Conservation (phyloP, 2,888 invertebrate genomes). For the Leucophora obtusa region DNA sequence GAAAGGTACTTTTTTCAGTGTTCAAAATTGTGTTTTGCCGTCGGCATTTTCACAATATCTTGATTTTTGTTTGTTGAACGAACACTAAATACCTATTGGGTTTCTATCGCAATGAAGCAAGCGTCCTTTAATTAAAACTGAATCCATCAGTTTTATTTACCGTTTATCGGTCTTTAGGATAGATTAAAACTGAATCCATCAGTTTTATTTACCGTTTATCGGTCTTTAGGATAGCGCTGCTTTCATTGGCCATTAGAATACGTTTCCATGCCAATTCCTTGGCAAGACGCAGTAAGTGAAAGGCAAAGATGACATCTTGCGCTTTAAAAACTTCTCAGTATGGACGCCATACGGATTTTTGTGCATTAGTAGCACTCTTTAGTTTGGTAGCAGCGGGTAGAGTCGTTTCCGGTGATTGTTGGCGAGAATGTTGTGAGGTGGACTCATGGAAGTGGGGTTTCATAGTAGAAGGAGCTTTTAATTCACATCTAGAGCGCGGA, state of each 20-base stretch:
- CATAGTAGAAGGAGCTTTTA: constrained; percentile 82
- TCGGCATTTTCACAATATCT: constrained; percentile 61
- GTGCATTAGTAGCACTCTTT: constrained; percentile 79
- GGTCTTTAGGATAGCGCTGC: constrained; percentile 8
- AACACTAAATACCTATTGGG: constrained; percentile 5
- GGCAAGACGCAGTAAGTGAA: constrained; percentile 48
- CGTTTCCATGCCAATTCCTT: constrained; percentile 60
- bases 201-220: constrained; percentile 6
- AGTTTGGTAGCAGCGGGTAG: constrained; percentile 82
- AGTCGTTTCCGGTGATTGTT: constrained; percentile 72
- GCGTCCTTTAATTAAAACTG: background rate
- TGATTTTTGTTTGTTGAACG: constrained; percentile 8
- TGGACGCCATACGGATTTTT: constrained; percentile 87
- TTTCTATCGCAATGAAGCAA: constrained; percentile 2
- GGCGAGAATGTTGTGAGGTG: constrained; percentile 69
- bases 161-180: background rate
- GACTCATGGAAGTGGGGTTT: constrained; percentile 79
- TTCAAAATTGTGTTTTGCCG: constrained; percentile 54
- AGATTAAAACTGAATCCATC: constrained; percentile 22
- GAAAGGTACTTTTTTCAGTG: constrained; percentile 21
- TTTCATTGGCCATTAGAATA: constrained; percentile 43
- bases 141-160: constrained; percentile 21
- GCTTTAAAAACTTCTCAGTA: constrained; percentile 79
- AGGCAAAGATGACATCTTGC: constrained; percentile 49
- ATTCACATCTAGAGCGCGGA: constrained; percentile 79